Conservation (phyloP, 2,113 vertebrate species). For the Setophaga kirtlandii region DNA sequence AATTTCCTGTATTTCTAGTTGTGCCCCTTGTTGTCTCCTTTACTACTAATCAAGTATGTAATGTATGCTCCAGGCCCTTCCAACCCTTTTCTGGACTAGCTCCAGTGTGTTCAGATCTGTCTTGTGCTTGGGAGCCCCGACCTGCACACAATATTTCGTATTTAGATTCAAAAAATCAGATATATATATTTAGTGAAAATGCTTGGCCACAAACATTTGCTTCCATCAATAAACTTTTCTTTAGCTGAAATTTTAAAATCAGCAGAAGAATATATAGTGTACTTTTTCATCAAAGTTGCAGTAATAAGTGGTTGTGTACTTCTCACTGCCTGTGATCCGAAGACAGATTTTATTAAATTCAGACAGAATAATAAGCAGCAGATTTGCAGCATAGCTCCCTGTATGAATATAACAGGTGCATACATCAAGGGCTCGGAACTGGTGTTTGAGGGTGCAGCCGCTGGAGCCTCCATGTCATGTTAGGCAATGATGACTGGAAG, state of each 20-base stretch:
- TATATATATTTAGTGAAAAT: neutral
- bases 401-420: accelerated
- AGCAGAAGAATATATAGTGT: neutral
- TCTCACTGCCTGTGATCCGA: neutral
- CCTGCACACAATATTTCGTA: accelerated
- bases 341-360: neutral
- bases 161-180: neutral
- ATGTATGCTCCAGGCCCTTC: neutral
- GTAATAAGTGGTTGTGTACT: neutral
- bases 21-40: neutral
- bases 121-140: neutral
- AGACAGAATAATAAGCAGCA: neutral
- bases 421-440: neutral
- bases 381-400: neutral
- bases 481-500: neutral
- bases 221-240: neutral
- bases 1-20: neutral
- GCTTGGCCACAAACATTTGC: neutral
- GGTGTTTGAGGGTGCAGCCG: neutral
- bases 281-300: neutral
- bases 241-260: neutral
- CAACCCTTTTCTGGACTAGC: neutral
- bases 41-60: neutral
- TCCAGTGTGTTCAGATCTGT: neutral
- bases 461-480: neutral